Conservation (phyloP, 2,113 vertebrate species). For the Ictidomys tridecemlineatus region DNA sequence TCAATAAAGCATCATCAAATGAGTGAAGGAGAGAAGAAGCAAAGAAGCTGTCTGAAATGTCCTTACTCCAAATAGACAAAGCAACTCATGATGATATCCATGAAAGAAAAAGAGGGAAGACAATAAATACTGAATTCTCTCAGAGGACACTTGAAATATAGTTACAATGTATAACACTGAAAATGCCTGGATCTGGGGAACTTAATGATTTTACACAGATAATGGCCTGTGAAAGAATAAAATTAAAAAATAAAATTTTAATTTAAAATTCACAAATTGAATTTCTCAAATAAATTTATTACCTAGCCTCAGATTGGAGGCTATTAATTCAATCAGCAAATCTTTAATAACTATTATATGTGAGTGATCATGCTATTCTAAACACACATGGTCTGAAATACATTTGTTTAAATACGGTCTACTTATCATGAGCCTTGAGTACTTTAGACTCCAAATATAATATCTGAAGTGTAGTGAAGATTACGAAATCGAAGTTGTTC, state of each 20-base stretch:
- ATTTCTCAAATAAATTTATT: neutral
- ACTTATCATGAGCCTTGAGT: neutral
- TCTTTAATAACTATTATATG: neutral
- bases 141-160: neutral
- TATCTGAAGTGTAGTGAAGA: neutral
- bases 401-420: neutral
- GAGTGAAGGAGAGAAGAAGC: neutral
- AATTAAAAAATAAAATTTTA: neutral
- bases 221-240: neutral
- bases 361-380: neutral
- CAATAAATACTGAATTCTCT: neutral
- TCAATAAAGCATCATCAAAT: neutral
- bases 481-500: slow-evolving; percentile 13
- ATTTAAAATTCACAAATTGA: neutral
- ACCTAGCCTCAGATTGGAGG: neutral
- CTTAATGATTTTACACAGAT: neutral
- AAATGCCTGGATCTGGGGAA: neutral
- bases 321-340: neutral
- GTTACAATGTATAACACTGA: neutral
- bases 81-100: neutral
- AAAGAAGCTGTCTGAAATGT: neutral
- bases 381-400: neutral
- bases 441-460: neutral
- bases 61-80: neutral
- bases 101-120: neutral